These are phyloP conservation scores for Misgurnus mizolepis DNA, from an alignment of 2,113 vertebrate genomes.

Conservation along the genomic window DNA sequence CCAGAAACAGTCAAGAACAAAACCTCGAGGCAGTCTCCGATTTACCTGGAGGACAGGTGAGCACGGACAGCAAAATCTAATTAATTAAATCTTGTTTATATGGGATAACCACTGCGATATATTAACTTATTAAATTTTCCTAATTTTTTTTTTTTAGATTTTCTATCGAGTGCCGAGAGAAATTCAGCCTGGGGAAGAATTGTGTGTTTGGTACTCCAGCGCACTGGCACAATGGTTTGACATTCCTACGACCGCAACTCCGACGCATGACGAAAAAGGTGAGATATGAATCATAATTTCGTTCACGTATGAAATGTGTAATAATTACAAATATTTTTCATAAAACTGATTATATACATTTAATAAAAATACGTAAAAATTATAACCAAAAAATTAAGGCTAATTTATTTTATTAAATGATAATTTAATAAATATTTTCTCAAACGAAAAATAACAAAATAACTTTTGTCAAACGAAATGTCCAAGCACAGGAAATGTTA, in stretches of 20 bases:
- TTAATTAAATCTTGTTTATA: neutral
- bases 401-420: no score
- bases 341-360: neutral
- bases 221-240: constrained; percentile 94
- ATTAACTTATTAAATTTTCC: neutral
- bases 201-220: constrained; percentile 96
- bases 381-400: no score
- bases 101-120: no score
- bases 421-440: no score
- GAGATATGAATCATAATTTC: constrained; percentile 45
- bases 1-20: constrained; percentile 92
- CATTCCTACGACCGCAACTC: constrained; percentile 91
- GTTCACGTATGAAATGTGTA: neutral
- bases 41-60: constrained; percentile 95
- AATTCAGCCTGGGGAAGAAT: constrained; percentile 91
- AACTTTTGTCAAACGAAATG: neutral
- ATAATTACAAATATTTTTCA: neutral
- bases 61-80: neutral
- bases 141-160: constrained; percentile 74
- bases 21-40: constrained; percentile 94
- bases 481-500: neutral
- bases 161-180: constrained; percentile 91
- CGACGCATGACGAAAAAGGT: constrained; percentile 99
- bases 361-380: neutral
- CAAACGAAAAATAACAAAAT: neutral